phyloP scores from a whole-genome alignment of 1,140 invertebrate genomes.

The Arion vulgaris region DNA sequence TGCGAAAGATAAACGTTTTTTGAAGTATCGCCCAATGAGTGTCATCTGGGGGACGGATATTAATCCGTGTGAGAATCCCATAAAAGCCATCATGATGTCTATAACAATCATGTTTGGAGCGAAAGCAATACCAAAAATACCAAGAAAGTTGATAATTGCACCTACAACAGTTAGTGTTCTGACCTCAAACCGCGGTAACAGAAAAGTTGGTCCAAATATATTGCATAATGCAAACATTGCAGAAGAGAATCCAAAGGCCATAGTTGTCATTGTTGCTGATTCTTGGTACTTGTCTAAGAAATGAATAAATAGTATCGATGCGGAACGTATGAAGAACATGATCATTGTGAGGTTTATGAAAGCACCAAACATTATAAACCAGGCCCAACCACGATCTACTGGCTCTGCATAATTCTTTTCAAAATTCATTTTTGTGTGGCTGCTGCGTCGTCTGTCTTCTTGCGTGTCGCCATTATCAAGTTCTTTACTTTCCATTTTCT shows the following conservation, averaged over 20 bases:
- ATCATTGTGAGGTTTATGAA: conserved; percentile 5
- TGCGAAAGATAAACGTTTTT: conserved; percentile 31
- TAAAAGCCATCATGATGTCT: background rate
- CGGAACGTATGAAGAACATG: background rate
- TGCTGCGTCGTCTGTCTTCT: too few relatives aligned
- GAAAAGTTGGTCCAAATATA: background rate
- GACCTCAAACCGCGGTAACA: background rate
- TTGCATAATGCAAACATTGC: conserved; percentile 3
- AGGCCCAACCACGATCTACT: conserved; percentile 20
- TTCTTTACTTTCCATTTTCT: too few relatives aligned
- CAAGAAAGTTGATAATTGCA: background rate
- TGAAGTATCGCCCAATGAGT: conserved; percentile 26
- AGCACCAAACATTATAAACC: background rate
- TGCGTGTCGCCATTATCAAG: too few relatives aligned
- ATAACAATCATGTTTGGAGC: conserved; percentile 24
- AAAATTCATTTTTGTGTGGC: too few relatives aligned
- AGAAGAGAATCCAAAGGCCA: conserved; percentile 11
- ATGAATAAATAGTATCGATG: background rate
- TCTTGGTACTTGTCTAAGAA: conserved; percentile 6
- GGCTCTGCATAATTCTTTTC: too few relatives aligned
- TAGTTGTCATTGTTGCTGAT: conserved; percentile 16
- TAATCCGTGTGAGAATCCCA: conserved; percentile 2
- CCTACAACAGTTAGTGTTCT: background rate
- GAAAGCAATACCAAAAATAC: conserved; percentile 23
- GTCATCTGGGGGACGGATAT: conserved; percentile 13